These are phyloP conservation scores for Magallana ariakensis DNA, from an alignment of 1,140 invertebrate genomes.

Conservation along the genomic window DNA sequence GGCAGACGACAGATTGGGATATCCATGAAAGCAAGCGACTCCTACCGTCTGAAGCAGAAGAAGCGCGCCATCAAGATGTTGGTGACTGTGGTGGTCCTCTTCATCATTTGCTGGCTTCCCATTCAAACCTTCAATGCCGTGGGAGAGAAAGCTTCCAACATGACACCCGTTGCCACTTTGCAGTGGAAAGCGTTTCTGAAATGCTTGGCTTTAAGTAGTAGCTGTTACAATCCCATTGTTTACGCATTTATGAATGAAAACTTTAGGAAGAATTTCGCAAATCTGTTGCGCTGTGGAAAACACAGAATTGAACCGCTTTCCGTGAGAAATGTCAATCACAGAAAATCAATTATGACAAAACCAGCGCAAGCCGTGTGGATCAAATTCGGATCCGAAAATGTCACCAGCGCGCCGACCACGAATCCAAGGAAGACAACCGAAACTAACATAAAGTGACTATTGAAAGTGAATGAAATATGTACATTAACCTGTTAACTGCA, in stretches of 20 bases:
- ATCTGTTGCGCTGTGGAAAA: constrained; percentile 58
- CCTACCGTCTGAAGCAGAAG: constrained; percentile 59
- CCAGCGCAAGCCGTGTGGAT: neutral
- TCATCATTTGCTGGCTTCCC: constrained; percentile 70
- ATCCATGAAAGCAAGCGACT: constrained; percentile 47
- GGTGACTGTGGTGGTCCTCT: constrained; percentile 70
- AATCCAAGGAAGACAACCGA: neutral
- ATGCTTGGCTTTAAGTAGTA: constrained; percentile 84
- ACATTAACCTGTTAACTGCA: too few species aligned
- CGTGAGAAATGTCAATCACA: constrained; percentile 9
- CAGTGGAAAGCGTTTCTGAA: constrained; percentile 69
- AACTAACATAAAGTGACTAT: neutral
- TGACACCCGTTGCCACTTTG: constrained; percentile 47
- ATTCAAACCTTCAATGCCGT: constrained; percentile 63
- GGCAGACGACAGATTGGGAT: constrained; percentile 53
- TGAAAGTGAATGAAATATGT: too few species aligned
- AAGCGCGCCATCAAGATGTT: constrained; percentile 74
- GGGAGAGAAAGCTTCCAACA: constrained; percentile 52
- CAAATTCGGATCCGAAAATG: constrained; percentile 23
- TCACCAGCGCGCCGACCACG: neutral
- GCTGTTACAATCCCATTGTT: constrained; percentile 91
- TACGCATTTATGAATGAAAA: constrained; percentile 93
- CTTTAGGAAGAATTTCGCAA: constrained; percentile 82
- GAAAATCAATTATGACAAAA: neutral
- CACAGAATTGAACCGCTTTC: constrained; percentile 55